Evolutionary conservation across 2,797 vertebrate species (phyloP), one percentile per base, ranked within the genome.

Genomic region (Odontamblyopus lacepedii): DNA sequence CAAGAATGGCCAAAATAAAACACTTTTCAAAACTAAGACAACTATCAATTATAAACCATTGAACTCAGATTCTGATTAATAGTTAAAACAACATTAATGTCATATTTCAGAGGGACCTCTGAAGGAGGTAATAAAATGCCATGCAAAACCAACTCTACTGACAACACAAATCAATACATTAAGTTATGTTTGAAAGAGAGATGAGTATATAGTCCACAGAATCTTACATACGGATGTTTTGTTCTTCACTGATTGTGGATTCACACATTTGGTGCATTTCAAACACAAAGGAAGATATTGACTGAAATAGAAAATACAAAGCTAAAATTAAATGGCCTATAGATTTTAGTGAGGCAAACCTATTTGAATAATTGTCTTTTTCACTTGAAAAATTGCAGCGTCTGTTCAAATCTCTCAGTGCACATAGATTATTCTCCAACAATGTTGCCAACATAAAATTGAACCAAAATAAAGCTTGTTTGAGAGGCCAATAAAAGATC

Each of bases 121-220:
- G 61, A 84, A 73, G 67, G 87, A 87, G 80, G 87, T 91, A 85
- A 91, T 78, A 89, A 89, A 92, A 91, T 71, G 55, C 76, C 93
- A 94, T 94, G 93, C 93, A 93, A 77, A 76, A 87, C 82, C 83
- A 84, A 81, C 74, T 80, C 78, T 75, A 79, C 81, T 80, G 79
- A 87, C 70, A 86, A 89, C 78, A 88, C 81, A 57, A 1, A 73
- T 73, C 78, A 78, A 86, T 80, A 85, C 76, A 86, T 82, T 61
- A 61, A 84, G 73, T 72, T 70, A 78, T 78, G 72, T 78, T 88
- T 85, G 80, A 83, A 86, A 73, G 71, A 78, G 73, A 74, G 73
- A 87, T 82, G 70, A 68, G 63, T 56, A 16, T 68, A 78, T 78
- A 16, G 3, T 66, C 78, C 57, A 63, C 73, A 72, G 65, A 0